phyloP scores from a whole-genome alignment of 2,113 vertebrate species.

The Hippocampus mohnikei region DNA sequence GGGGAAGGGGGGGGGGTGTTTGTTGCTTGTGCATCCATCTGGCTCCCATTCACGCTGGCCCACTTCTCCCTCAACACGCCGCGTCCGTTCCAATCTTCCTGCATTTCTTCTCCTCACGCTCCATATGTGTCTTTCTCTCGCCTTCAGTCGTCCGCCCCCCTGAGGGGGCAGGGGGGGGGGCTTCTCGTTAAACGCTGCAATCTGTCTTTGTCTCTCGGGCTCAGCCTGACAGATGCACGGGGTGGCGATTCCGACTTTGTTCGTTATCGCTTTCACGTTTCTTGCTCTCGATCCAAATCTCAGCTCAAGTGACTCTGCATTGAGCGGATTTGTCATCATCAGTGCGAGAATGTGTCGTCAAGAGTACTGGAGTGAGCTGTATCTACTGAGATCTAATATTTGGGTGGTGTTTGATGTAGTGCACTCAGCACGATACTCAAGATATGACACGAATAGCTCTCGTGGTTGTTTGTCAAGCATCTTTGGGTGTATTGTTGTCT shows the following conservation, averaged over 20 bases:
- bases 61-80: neutral
- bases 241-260: neutral
- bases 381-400: too few relatives aligned
- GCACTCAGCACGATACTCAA: too few relatives aligned
- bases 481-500: too few relatives aligned
- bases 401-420: too few relatives aligned
- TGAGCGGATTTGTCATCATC: neutral
- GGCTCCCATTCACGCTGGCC: neutral
- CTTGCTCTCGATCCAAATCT: too few relatives aligned
- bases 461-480: too few relatives aligned
- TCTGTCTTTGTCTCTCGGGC: neutral
- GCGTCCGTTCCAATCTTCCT: neutral
- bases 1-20: neutral
- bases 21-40: slow-evolving; percentile 1
- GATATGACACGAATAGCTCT: too few relatives aligned
- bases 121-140: neutral
- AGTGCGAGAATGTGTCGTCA: neutral
- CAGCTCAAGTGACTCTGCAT: too few relatives aligned
- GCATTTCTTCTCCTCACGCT: neutral
- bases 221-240: neutral
- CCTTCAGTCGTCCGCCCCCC: neutral
- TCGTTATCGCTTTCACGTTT: neutral
- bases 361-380: too few relatives aligned
- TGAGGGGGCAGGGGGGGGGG: too few relatives aligned
- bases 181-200: slow-evolving; percentile 1